Conservation (phyloP, 2,797 vertebrate species). For the Serranus cabrilla region DNA sequence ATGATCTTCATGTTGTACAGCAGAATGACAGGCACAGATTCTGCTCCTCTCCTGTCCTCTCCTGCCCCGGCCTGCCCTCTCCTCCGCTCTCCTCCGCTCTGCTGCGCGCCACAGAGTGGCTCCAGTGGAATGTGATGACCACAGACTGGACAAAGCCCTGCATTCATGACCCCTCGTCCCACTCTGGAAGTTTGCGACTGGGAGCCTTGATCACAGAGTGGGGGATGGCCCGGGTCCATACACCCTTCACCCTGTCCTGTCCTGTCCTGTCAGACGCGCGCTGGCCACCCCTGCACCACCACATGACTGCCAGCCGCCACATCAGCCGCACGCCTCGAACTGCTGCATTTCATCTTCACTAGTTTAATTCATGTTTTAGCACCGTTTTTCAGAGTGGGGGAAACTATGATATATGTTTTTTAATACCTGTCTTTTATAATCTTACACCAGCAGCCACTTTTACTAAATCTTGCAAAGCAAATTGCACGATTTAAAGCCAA, state of each 20-base stretch:
- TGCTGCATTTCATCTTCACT: neutral
- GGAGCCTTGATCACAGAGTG: slow-evolving; percentile 71
- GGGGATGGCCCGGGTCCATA: slow-evolving; percentile 55
- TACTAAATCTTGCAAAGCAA: too few species aligned
- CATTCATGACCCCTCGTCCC: slow-evolving; percentile 81
- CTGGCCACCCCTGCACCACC: slow-evolving; percentile 34
- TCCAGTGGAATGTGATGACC: slow-evolving; percentile 89
- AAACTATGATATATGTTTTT: too few species aligned
- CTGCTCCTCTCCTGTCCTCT: slow-evolving; percentile 31
- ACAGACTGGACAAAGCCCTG: slow-evolving; percentile 81
- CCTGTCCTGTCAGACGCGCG: slow-evolving; percentile 56
- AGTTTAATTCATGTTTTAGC: too few species aligned
- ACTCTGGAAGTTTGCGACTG: slow-evolving; percentile 76
- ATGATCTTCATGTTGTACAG: slow-evolving; percentile 8
- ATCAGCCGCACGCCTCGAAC: slow-evolving; percentile 3
- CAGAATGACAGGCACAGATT: slow-evolving; percentile 11
- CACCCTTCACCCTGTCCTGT: slow-evolving; percentile 57
- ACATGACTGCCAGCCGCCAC: slow-evolving; percentile 16
- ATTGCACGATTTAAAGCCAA: too few species aligned
- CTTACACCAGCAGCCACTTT: too few species aligned
- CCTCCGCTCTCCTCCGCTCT: slow-evolving; percentile 67
- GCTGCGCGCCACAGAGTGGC: slow-evolving; percentile 81
- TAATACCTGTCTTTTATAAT: too few species aligned
- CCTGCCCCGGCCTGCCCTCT: slow-evolving; percentile 65
- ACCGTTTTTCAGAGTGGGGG: too few species aligned